Evolutionary conservation across 2,888 invertebrate genomes (phyloP).

Genomic region (Deilephila elpenor): DNA sequence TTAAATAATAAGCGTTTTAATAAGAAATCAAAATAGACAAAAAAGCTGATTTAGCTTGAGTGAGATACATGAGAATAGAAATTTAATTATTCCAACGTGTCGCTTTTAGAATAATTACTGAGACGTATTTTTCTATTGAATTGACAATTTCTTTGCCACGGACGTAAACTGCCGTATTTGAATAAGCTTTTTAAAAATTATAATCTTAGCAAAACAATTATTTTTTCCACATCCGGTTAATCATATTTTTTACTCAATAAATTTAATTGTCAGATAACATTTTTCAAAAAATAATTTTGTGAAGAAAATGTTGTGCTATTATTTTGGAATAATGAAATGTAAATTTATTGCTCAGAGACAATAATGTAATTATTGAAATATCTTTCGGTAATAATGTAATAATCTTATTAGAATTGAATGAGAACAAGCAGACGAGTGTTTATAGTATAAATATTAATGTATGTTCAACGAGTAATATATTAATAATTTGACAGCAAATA

Average conservation of each 20-base stretch:
- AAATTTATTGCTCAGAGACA: neutral
- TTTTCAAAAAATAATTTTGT: no score
- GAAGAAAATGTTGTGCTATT: no score
- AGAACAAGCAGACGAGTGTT: constrained; percentile 5
- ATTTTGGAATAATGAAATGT: neutral
- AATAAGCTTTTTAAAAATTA: neutral
- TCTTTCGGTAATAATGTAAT: neutral
- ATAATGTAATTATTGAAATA: neutral
- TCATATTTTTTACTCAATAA: neutral
- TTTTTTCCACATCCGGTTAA: neutral
- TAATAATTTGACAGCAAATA: neutral
- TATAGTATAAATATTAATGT: constrained; percentile 3
- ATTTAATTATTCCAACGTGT: neutral
- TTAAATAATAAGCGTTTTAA: neutral
- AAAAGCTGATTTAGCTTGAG: neutral
- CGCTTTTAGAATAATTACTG: neutral
- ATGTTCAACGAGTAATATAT: neutral
- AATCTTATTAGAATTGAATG: constrained; percentile 13
- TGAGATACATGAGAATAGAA: neutral
- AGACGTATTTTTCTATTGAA: no score
- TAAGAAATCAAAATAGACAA: neutral
- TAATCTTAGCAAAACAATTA: neutral
- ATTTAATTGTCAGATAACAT: no score
- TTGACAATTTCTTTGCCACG: no score
- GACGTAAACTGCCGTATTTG: no score